A percentile compares a stretch with the other conserved stretches of the same genome.
Evolutionary conservation across 2,113 vertebrate genomes (phyloP).

Genomic region (Nyctereutes procyonoides): DNA sequence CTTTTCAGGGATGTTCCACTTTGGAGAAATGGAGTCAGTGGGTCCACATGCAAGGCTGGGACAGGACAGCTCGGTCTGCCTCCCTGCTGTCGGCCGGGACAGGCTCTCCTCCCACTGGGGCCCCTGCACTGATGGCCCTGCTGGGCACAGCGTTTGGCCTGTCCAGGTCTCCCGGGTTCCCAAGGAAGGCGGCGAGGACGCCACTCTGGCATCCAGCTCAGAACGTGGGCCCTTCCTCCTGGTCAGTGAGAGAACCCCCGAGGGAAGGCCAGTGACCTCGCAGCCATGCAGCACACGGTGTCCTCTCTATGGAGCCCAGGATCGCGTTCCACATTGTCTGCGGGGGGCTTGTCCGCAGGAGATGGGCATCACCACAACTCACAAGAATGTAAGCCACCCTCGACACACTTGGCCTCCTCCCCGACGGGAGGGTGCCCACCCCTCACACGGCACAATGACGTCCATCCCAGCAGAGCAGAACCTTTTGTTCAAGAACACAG

Average conservation of each 20-base stretch:
- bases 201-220: rapidly evolving
- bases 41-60: not conserved
- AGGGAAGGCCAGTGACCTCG: rapidly evolving
- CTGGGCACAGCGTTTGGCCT: rapidly evolving
- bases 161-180: not conserved
- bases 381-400: rapidly evolving
- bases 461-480: not conserved
- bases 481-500: not conserved
- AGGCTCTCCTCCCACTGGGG: rapidly evolving
- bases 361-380: rapidly evolving
- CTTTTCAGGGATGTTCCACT: slow-evolving; percentile 1
- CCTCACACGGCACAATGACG: rapidly evolving
- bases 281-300: rapidly evolving
- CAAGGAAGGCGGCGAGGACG: not conserved
- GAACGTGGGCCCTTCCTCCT: rapidly evolving
- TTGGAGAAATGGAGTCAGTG: not conserved
- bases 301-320: not conserved
- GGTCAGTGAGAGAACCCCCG: rapidly evolving
- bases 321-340: rapidly evolving
- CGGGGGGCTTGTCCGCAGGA: rapidly evolving
- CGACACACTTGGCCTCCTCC: rapidly evolving
- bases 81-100: not conserved
- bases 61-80: not conserved
- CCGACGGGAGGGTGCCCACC: rapidly evolving
- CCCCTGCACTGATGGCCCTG: not conserved